These are phyloP conservation scores for Xenops minutus DNA, from an alignment of 2,797 vertebrate genomes.

Conservation along the genomic window DNA sequence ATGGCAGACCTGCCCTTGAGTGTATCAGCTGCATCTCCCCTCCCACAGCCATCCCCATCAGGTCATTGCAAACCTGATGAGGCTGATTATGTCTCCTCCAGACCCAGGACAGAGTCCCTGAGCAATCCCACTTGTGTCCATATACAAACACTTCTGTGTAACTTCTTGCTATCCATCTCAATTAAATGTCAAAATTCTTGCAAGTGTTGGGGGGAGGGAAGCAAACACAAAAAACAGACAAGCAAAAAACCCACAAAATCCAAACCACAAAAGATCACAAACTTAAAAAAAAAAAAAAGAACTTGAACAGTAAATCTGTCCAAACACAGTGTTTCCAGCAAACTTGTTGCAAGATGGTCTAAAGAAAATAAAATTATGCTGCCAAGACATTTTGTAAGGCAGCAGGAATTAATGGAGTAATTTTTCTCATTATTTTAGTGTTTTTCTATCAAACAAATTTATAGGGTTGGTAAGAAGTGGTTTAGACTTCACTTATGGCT, in stretches of 20 bases:
- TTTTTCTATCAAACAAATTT: too few relatives aligned
- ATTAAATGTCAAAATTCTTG: not conserved
- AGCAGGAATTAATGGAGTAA: not conserved
- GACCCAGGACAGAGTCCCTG: not conserved
- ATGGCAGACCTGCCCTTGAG: not conserved
- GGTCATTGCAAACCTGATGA: not conserved
- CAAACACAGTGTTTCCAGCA: not conserved
- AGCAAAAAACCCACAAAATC: not conserved
- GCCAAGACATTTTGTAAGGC: slow-evolving; percentile 27
- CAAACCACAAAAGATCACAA: not conserved
- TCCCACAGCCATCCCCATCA: not conserved
- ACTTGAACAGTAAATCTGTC: not conserved
- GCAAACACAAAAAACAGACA: not conserved
- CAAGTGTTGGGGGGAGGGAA: not conserved
- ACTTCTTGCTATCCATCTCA: not conserved
- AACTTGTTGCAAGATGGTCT: not conserved
- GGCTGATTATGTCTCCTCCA: not conserved
- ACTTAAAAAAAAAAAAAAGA: not conserved
- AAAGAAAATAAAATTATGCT: not conserved
- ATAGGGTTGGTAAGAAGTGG: too few relatives aligned
- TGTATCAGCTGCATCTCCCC: rapidly evolving
- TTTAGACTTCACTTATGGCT: not conserved
- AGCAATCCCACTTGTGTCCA: not conserved
- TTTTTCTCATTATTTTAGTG: not conserved
- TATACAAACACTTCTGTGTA: not conserved